These are phyloP conservation scores for Lepus americanus DNA, from an alignment of 2,113 vertebrate species.

Conservation along the genomic window DNA sequence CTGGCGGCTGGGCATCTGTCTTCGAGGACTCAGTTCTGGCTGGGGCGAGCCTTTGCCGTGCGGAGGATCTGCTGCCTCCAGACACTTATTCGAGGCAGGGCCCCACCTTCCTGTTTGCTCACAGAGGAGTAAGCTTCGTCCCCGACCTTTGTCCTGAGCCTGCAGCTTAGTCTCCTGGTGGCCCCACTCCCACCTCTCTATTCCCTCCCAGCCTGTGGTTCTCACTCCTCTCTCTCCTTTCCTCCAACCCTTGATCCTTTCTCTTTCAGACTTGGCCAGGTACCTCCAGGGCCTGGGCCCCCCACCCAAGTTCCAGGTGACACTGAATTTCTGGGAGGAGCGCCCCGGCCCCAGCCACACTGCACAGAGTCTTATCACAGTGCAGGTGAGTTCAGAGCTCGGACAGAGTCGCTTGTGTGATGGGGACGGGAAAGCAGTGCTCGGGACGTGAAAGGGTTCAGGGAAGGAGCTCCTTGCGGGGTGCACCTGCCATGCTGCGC, in stretches of 20 bases:
- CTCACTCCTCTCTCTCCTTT: neutral
- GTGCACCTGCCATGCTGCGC: neutral
- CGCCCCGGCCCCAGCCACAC: constrained; percentile 77
- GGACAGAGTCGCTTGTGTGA: neutral
- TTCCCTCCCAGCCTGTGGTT: neutral
- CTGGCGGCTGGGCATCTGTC: neutral
- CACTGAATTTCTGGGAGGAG: constrained; percentile 92
- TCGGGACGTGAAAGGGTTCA: neutral
- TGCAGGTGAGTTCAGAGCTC: constrained; percentile 86
- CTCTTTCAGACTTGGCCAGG: constrained; percentile 87
- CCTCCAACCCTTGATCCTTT: neutral
- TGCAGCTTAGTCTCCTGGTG: neutral
- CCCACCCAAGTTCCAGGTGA: constrained; percentile 88
- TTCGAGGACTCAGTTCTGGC: neutral
- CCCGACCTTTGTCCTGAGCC: neutral
- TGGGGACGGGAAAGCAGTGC: accelerated
- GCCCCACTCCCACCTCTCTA: neutral
- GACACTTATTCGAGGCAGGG: neutral
- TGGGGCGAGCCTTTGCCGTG: neutral
- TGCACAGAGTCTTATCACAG: constrained; percentile 88
- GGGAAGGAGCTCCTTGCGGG: neutral
- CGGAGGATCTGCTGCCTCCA: neutral
- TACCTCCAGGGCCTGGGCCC: constrained; percentile 83
- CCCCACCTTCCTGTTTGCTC: neutral
- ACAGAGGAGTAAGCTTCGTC: neutral